phyloP scores from a whole-genome alignment of 2,888 invertebrate genomes.

The Trimorus sp. region DNA sequence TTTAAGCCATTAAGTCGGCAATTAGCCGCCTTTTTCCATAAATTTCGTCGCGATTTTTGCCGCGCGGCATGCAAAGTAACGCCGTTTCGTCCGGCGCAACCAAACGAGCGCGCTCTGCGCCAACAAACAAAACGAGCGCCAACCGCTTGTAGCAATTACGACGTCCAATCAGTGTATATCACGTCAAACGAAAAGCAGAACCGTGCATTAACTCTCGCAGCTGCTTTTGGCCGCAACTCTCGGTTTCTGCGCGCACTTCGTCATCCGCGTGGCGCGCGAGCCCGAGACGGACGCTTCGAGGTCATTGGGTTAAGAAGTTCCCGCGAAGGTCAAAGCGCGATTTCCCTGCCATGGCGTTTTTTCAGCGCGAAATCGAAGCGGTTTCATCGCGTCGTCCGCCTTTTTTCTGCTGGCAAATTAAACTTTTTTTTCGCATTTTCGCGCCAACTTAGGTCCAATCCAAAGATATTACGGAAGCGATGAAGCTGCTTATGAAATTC shows the following conservation, averaged over 20 bases:
- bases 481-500: constrained; percentile 21
- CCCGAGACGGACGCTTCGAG: constrained; percentile 37
- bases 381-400: constrained; percentile 2
- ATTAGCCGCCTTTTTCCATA: too few species aligned
- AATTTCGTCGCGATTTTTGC: too few species aligned
- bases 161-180: constrained; percentile 70
- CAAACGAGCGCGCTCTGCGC: too few species aligned
- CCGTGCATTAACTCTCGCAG: constrained; percentile 70
- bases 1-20: too few species aligned
- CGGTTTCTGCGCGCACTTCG: constrained; percentile 19
- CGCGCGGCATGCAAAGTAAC: too few species aligned
- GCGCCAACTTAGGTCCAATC: too few species aligned
- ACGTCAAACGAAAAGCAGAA: constrained; percentile 71
- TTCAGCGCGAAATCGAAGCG: background rate
- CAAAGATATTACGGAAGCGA: constrained; percentile 17
- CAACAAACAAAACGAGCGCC: constrained; percentile 17
- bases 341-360: constrained; percentile 49
- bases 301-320: constrained; percentile 67
- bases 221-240: constrained; percentile 35
- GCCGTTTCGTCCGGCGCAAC: background rate
- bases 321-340: constrained; percentile 67
- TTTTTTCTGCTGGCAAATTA: constrained; percentile 10
- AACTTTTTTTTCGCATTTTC: constrained; percentile 12
- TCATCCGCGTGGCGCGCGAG: constrained; percentile 39
- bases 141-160: constrained; percentile 70